Base-by-base conservation (phyloP, 2,888 invertebrate species). In the Synergus laeviventris region DNA sequence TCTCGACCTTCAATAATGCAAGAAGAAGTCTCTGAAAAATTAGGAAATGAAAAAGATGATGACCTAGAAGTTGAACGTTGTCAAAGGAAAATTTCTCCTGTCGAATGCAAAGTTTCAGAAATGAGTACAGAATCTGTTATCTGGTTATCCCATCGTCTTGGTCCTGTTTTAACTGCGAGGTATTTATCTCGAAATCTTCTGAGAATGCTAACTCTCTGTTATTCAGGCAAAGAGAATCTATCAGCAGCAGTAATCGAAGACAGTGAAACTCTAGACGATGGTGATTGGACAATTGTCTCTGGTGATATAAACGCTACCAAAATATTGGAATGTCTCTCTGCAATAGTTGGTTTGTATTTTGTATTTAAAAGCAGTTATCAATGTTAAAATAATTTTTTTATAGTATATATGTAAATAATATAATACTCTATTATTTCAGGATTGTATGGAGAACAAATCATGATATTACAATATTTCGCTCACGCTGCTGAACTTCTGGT, bases 181-280 rank as follows among this genome's bases (percentile, higher is more conserved):
- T 96, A 97, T 91, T 93, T 99, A 39, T 96, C 98, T 0, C 93
- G 97, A 78, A 98, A 98, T 92, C 92, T 99, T 81, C 92, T 99
- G 14, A 94, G 98, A 87, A 98, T 99, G 97, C 91, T 99, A 74
- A 97, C 98, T 0, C 91, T 99, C 3, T 99, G 99, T 91, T 99
- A 98, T 89, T 95, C 97, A 31, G 97, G 96, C 0, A 94, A 94
- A 86, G 96, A 96, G 81, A 96, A 96, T 89, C 91, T 96, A 39
- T 91, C 92, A 60, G 92, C 93, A 0, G 89, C 91, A 79, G 74
- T 81, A 1, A 84, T 83, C 38, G 83, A 84, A 18, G 93, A 93
- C 1, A 88, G 90, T 0, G 91, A 0, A 73, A 85, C 18, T 92
- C 82, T 92, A 91, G 82, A 93, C 93, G 79, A 94, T 93, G 86